Conservation (phyloP, 2,888 invertebrate species). For the Nemoura dubitans region DNA sequence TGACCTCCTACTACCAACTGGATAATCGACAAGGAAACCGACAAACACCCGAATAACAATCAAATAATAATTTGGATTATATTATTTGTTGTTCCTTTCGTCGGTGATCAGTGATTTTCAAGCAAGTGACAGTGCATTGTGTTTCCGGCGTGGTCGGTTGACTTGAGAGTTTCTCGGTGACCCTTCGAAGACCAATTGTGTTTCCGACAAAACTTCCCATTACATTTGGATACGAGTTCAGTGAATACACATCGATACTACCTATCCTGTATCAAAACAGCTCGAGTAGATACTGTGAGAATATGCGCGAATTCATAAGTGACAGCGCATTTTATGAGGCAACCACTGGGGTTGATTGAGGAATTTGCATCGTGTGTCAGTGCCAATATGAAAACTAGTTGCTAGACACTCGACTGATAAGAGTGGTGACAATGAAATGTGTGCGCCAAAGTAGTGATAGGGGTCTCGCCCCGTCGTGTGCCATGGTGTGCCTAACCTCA, state of each 20-base stretch:
- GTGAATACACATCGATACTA: not conserved
- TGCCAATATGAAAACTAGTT: too few species aligned
- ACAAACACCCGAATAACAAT: not conserved
- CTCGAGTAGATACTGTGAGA: too few species aligned
- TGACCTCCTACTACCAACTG: not conserved
- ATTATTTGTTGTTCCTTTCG: constrained; percentile 16
- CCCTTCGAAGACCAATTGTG: not conserved
- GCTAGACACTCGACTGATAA: not conserved
- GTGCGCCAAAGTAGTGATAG: not conserved
- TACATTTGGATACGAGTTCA: not conserved
- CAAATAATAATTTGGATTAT: constrained; percentile 28
- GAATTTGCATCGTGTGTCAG: too few species aligned
- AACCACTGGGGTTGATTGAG: too few species aligned
- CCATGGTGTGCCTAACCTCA: not conserved
- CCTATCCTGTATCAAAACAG: not conserved
- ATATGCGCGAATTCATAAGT: too few species aligned
- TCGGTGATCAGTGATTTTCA: not conserved
- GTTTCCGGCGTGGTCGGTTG: not conserved
- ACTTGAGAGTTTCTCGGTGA: not conserved
- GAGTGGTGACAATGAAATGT: not conserved
- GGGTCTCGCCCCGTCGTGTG: not conserved
- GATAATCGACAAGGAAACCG: not conserved
- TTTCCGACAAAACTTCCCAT: not conserved
- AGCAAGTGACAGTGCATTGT: not conserved
- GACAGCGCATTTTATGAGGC: too few species aligned